Conservation (phyloP, 2,888 invertebrate genomes). For the Glyphotaelius pellucidus region DNA sequence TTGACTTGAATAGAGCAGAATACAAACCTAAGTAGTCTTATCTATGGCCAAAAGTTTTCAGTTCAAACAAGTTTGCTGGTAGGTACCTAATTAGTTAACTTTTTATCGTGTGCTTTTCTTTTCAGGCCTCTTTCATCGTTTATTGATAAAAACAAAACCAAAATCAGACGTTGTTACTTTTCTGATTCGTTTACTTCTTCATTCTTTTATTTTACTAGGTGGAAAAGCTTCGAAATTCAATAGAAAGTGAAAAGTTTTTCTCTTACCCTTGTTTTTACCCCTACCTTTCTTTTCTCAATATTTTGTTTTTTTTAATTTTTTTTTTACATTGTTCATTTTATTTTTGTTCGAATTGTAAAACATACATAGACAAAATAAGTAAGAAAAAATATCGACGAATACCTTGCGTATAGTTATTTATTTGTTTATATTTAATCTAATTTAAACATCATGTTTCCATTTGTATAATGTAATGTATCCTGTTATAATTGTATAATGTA, state of each 20-base stretch:
- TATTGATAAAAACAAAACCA: neutral
- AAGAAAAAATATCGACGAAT: too few species aligned
- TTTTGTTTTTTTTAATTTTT: neutral
- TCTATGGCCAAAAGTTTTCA: neutral
- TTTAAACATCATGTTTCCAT: too few species aligned
- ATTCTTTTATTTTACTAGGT: neutral
- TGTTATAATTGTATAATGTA: too few species aligned
- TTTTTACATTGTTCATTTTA: too few species aligned
- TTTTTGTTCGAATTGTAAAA: too few species aligned
- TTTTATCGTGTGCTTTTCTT: neutral
- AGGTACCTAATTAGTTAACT: conserved; percentile 11
- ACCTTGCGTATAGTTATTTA: too few species aligned
- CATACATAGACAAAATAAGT: too few species aligned
- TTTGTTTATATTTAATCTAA: too few species aligned
- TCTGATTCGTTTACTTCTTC: neutral
- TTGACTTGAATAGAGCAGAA: neutral
- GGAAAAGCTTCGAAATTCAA: neutral
- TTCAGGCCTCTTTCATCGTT: neutral
- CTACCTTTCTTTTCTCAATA: neutral
- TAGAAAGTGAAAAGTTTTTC: neutral
- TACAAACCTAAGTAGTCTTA: neutral
- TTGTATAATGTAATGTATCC: too few species aligned
- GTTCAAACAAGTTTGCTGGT: neutral
- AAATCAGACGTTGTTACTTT: neutral
- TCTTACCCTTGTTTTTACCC: neutral